Evolutionary conservation across 1,140 invertebrate genomes (phyloP).

Genomic region (Drosophila watanabei): DNA sequence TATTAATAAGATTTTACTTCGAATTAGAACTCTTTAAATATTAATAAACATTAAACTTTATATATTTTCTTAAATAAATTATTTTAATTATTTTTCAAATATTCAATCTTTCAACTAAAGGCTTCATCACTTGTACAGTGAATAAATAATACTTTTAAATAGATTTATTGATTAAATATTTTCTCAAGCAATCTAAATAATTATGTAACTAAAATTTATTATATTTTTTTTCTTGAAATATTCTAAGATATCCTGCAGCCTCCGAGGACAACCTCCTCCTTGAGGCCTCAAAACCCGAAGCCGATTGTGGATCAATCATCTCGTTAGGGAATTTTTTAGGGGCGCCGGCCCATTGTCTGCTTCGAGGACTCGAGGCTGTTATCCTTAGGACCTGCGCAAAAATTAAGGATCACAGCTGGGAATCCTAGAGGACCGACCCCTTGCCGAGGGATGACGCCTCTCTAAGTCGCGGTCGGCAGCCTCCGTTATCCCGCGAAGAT

Average conservation of each 20-base stretch:
- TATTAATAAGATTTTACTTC: no score
- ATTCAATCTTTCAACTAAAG: no score
- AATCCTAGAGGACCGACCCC: slow-evolving; percentile 7
- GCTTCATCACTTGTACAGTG: no score
- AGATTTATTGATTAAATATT: no score
- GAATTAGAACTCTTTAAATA: no score
- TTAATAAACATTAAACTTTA: no score
- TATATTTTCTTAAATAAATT: no score
- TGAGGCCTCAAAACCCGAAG: neutral
- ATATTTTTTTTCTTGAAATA: neutral
- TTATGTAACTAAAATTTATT: neutral
- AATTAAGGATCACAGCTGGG: slow-evolving; percentile 58
- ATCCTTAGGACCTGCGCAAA: slow-evolving; percentile 32
- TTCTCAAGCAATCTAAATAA: no score
- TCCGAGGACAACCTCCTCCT: neutral
- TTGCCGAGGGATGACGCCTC: slow-evolving; percentile 73
- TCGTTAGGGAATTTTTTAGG: slow-evolving; percentile 32
- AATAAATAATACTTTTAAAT: no score
- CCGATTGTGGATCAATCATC: slow-evolving; percentile 56
- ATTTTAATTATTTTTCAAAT: no score
- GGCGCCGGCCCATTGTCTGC: slow-evolving; percentile 24
- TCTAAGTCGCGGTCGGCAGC: slow-evolving; percentile 57
- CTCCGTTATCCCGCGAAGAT: slow-evolving; percentile 37
- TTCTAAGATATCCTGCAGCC: slow-evolving; percentile 1
- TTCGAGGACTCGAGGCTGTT: slow-evolving; percentile 25